Base-by-base conservation (phyloP, 2,888 invertebrate species). In the Boloria euphrosyne region DNA sequence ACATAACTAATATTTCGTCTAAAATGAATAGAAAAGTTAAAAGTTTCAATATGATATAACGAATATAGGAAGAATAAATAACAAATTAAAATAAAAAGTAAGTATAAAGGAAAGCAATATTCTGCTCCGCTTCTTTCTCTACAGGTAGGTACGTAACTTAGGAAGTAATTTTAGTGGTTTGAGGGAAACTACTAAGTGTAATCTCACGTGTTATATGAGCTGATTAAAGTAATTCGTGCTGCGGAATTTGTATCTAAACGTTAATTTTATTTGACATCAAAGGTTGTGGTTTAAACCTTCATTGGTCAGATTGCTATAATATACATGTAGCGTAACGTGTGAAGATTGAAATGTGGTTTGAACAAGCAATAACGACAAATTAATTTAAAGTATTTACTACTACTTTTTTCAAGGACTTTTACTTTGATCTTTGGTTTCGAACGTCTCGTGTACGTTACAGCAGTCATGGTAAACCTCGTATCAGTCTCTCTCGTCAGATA, bases 121-220 rank as follows among this genome's bases (percentile, higher is more conserved):
- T 16, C 22, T 22, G 46, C 13, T 5, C 44, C 13, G 17, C 27
- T 46, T 60, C 43, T 16, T 49, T 18, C 49, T 17, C 31, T 59
- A 17, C n/a, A 16, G 38, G 17, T 38, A 16, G 38, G 17, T 38
- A 47, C 53, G 50, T 43, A 18, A n/a, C n/a, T 13, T 13, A 65
- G 68, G 68, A 70, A 72, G 60, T 58, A 43, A 62, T 62, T 62
- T 53, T 57, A 68, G 63, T 65, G 68, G 60, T 65, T 52, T 57
- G 52, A 67, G 64, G 52, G 66, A 69, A 70, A 66, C 62, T 52
- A 60, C 60, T 52, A 17, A 22, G 57, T 61, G 14, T 66, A 65
- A 69, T 69, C 53, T 62, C 43, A 53, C 18, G 50, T 62, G 51
- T 13, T 52, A 61, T 16, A 53, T 53, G 49, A 46, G 47, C 31